Conservation (phyloP, 2,797 vertebrate genomes). For the Acipenser oxyrinchus region DNA sequence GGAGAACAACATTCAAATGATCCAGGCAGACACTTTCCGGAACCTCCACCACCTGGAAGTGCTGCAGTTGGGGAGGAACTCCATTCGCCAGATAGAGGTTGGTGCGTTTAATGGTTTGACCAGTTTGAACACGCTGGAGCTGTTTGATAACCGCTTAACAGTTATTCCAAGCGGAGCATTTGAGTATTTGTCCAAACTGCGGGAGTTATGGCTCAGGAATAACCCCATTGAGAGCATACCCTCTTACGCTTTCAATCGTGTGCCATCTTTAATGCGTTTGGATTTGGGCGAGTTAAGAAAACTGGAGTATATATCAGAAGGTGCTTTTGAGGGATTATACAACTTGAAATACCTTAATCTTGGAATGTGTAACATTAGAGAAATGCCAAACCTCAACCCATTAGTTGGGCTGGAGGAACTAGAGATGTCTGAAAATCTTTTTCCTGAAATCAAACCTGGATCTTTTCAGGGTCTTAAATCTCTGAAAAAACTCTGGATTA, state of each 20-base stretch:
- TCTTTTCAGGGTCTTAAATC: constrained; percentile 84
- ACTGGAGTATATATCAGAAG: constrained; percentile 94
- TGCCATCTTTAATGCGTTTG: constrained; percentile 90
- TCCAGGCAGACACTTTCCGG: constrained; percentile 91
- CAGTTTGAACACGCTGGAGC: constrained; percentile 94
- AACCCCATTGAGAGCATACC: constrained; percentile 98
- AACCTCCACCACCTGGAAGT: constrained; percentile 93
- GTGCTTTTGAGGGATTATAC: constrained; percentile 88
- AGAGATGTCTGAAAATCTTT: constrained; percentile 94
- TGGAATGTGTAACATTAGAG: constrained; percentile 91
- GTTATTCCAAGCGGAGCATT: constrained; percentile 96
- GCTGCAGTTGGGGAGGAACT: constrained; percentile 86
- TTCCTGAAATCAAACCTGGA: constrained; percentile 81
- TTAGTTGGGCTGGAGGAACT: constrained; percentile 87
- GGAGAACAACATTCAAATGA: constrained; percentile 95
- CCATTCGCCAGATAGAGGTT: constrained; percentile 93
- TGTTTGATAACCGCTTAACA: constrained; percentile 94
- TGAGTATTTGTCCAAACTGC: constrained; percentile 91
- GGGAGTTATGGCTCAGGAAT: constrained; percentile 94
- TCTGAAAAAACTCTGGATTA: constrained; percentile 93
- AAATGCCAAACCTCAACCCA: constrained; percentile 86
- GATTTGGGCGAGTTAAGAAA: constrained; percentile 91
- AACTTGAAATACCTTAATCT: constrained; percentile 97
- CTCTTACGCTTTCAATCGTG: constrained; percentile 92
- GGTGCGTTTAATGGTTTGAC: constrained; percentile 92